These are phyloP conservation scores for Hypocryptadius cinnamomeus DNA, from an alignment of 2,113 vertebrate genomes.

Conservation along the genomic window DNA sequence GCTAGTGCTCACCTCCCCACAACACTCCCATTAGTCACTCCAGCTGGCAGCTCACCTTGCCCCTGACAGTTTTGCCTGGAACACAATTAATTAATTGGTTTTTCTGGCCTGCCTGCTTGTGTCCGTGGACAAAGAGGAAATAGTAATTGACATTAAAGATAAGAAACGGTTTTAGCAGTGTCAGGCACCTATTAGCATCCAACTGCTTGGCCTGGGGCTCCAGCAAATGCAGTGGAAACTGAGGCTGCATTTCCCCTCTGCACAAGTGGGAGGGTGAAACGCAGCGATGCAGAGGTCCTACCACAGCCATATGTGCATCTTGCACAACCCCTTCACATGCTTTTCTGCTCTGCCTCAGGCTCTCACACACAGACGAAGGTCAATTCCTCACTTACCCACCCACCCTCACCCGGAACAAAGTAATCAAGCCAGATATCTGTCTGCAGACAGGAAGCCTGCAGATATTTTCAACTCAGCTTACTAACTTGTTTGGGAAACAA, in stretches of 20 bases:
- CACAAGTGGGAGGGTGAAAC: neutral
- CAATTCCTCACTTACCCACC: neutral
- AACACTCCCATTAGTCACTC: neutral
- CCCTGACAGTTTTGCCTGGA: neutral
- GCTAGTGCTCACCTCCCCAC: neutral
- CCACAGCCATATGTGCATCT: neutral
- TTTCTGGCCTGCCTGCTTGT: neutral
- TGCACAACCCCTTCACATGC: fast-evolving
- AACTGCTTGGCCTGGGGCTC: neutral
- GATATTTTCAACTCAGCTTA: neutral
- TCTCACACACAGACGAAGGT: fast-evolving
- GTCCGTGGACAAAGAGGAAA: neutral
- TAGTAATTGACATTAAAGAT: neutral
- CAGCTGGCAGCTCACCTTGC: neutral
- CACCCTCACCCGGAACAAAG: neutral
- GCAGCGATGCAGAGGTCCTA: fast-evolving
- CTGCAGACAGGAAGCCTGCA: neutral
- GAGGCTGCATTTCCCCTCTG: neutral
- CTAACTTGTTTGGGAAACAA: conserved; percentile 22
- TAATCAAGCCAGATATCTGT: neutral
- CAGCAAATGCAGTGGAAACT: neutral
- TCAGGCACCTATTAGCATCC: neutral
- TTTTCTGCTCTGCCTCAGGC: neutral
- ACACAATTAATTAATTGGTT: neutral
- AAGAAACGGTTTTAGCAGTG: neutral